Evolutionary conservation across 2,888 invertebrate species (phyloP), one percentile per base, ranked within the genome.

Genomic region (Drosophila cognata): DNA sequence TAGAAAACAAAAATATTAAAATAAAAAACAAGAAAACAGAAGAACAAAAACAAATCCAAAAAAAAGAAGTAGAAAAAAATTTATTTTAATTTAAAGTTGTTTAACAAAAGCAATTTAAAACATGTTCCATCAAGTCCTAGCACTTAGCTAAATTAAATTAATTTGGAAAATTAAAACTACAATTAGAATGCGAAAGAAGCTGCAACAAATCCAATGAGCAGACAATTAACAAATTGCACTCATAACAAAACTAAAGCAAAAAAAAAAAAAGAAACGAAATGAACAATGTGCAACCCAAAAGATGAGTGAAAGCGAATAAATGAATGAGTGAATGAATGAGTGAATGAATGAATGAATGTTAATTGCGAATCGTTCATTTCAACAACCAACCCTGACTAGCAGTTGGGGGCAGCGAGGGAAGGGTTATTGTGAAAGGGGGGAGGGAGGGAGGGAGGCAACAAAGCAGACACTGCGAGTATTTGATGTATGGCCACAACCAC

Each of bases 341-440:
- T 18, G 28, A 52, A 21, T 33, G 16, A n/a, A 25, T 51, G n/a
- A 46, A 71, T 74, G 66, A 81, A 79, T 84, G 79, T 70, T 87
- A 79, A 87, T 82, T 87, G 73, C 62, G 65, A 71, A 72, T 74
- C 65, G 64, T 64, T 69, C 59, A 81, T 71, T 66, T 78, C 46
- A 11, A 33, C 28, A 51, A 48, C 55, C n/a, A 48, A 58, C 59
- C 41, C 59, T 46, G 52, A n/a, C 28, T 25, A 25, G 36, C 8
- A 41, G n/a, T 41, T 50, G 36, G 1, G 6, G 6, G 11, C 10
- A n/a, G 11, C 4, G 21, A 13, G 31, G 46, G 11, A 33, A 31
- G 31, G 2, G 2, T 2, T 8, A 31, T 31, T 31, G 31, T 2
- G 31, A 10, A 0, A 10, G 31, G 10, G 25, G 43, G 11, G 13